phyloP scores from a whole-genome alignment of 2,113 vertebrate genomes.

The Oryctolagus cuniculus region mOryCun1.1 NC_091434.1:165478501-165479000 shows the following conservation, averaged over 20 bases:
- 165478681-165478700: background rate
- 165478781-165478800: slow-evolving; percentile 33
- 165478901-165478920: slow-evolving; percentile 47
- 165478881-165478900: slow-evolving; percentile 30
- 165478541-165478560: slow-evolving; percentile 50
- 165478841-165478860: background rate
- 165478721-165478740: background rate
- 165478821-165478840: background rate
- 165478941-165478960: slow-evolving; percentile 22
- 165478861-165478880: background rate
- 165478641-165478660: slow-evolving; percentile 10
- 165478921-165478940: background rate
- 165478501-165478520: background rate
- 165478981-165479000: slow-evolving; percentile 50
- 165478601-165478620: background rate
- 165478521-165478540: background rate
- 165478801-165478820: slow-evolving; percentile 29
- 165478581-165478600: background rate
- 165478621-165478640: slow-evolving; percentile 26
- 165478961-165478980: slow-evolving; percentile 12
- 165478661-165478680: slow-evolving; percentile 10
- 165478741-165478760: slow-evolving; percentile 44
- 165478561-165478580: background rate
- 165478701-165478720: background rate
- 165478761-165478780: slow-evolving; percentile 6